Percentiles rank a stretch among this genome's conserved stretches.
Conservation (phyloP, 1,140 invertebrate genomes). For the Stegodyphus mimosarum region DNA sequence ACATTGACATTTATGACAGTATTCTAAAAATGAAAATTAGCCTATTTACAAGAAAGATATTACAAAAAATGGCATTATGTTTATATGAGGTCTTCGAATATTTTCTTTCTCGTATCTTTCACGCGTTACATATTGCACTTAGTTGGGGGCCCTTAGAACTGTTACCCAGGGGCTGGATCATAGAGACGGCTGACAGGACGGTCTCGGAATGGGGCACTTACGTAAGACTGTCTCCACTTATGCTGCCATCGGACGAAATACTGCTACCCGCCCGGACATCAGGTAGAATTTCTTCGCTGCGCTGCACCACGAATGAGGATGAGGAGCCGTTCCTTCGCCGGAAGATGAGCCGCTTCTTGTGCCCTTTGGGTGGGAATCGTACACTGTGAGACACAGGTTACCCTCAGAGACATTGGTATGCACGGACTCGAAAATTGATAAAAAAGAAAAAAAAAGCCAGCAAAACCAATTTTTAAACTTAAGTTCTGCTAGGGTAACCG, state of each 20-base stretch:
- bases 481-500: too few species aligned
- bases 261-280: conserved; percentile 84
- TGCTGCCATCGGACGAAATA: conserved; percentile 89
- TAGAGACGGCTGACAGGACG: neutral
- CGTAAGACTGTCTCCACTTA: conserved; percentile 71
- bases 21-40: neutral
- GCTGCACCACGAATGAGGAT: conserved; percentile 89
- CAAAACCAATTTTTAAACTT: too few species aligned
- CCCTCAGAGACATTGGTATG: too few species aligned
- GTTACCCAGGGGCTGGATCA: neutral
- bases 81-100: too few species aligned
- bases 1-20: neutral
- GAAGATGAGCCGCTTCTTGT: conserved; percentile 92
- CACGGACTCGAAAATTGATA: too few species aligned
- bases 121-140: too few species aligned
- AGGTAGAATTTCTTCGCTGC: conserved; percentile 94
- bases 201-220: conserved; percentile 60
- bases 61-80: too few species aligned
- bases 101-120: too few species aligned
- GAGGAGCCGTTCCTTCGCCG: conserved; percentile 88
- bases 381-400: too few species aligned
- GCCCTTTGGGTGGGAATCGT: conserved; percentile 25
- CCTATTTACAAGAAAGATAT: too few species aligned
- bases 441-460: too few species aligned
- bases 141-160: too few species aligned